phyloP scores from a whole-genome alignment of 2,797 vertebrate species.

The Jordanella pulchra region DNA sequence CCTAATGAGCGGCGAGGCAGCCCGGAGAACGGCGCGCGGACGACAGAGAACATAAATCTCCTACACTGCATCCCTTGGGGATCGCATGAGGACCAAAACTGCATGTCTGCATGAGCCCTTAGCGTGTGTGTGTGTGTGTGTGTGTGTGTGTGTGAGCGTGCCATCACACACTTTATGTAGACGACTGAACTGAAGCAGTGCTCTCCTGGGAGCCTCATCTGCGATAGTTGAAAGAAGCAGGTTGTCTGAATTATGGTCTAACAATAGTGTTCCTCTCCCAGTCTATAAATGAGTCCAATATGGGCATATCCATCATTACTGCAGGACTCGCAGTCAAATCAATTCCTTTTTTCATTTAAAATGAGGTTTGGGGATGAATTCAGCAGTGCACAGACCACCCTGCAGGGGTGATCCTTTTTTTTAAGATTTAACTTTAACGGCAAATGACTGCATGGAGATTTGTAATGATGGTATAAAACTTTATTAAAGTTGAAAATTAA shows the following conservation, averaged over 20 bases:
- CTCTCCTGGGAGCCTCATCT: conserved; percentile 68
- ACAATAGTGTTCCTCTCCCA: conserved; percentile 68
- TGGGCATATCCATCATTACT: conserved; percentile 67
- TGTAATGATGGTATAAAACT: conserved; percentile 44
- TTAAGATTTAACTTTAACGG: conserved; percentile 46
- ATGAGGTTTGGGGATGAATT: conserved; percentile 58
- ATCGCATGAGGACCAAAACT: conserved; percentile 57
- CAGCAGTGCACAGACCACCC: conserved; percentile 43
- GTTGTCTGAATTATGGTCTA: conserved; percentile 78
- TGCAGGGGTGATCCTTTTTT: conserved; percentile 52
- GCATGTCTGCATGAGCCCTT: conserved; percentile 40
- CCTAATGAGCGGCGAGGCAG: conserved; percentile 72
- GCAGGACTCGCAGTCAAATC: conserved; percentile 52
- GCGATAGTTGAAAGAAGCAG: conserved; percentile 73
- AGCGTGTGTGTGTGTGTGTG: conserved; percentile 1
- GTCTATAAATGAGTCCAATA: conserved; percentile 72
- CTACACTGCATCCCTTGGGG: conserved; percentile 69
- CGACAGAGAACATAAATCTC: conserved; percentile 81
- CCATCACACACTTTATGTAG: conserved; percentile 54
- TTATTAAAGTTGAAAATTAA: conserved; percentile 58
- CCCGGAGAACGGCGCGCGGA: conserved; percentile 62
- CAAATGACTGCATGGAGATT: conserved; percentile 28
- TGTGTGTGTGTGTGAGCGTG: background rate
- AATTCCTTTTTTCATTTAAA: conserved; percentile 62
- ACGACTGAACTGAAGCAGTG: conserved; percentile 55